Percentiles rank a stretch among this genome's conserved stretches.
phyloP scores from a whole-genome alignment of 1,140 invertebrate species.

The Musca vetustissima region DNA sequence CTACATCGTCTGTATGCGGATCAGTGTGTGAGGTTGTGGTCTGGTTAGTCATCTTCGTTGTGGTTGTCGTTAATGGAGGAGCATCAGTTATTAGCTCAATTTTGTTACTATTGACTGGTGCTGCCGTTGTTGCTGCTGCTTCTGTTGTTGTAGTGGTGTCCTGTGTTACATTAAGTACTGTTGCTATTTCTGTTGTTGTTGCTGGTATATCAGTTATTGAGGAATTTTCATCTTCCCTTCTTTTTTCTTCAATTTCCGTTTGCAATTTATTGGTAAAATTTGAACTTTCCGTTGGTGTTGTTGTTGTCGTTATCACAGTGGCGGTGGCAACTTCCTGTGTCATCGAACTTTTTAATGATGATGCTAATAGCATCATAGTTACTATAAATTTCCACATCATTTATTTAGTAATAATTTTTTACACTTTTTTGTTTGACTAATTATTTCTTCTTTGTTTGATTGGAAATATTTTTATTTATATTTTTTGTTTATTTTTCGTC shows the following conservation, averaged over 20 bases:
- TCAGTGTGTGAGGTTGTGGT: too few species aligned
- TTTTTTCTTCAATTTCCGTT: background rate
- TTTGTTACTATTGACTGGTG: background rate
- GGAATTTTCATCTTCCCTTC: background rate
- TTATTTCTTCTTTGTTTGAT: too few species aligned
- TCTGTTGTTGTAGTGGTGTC: slow-evolving; percentile 2
- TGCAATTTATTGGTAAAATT: background rate
- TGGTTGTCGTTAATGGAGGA: background rate
- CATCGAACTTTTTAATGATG: too few species aligned
- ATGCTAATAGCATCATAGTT: too few species aligned
- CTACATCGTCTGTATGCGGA: too few species aligned
- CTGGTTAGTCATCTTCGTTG: background rate
- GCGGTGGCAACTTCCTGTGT: background rate
- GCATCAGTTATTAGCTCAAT: background rate
- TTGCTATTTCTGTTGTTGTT: background rate
- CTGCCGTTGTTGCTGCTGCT: background rate
- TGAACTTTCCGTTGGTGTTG: background rate
- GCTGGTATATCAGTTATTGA: background rate
- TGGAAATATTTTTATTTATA: too few species aligned
- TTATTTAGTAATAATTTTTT: too few species aligned
- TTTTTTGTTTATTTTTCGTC: slow-evolving; percentile 8
- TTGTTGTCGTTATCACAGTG: too few species aligned
- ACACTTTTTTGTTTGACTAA: too few species aligned
- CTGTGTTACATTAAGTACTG: background rate
- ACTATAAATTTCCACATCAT: too few species aligned